These are phyloP conservation scores for Phocoena sinus DNA, from an alignment of 2,113 vertebrate species.

Conservation along the genomic window DNA sequence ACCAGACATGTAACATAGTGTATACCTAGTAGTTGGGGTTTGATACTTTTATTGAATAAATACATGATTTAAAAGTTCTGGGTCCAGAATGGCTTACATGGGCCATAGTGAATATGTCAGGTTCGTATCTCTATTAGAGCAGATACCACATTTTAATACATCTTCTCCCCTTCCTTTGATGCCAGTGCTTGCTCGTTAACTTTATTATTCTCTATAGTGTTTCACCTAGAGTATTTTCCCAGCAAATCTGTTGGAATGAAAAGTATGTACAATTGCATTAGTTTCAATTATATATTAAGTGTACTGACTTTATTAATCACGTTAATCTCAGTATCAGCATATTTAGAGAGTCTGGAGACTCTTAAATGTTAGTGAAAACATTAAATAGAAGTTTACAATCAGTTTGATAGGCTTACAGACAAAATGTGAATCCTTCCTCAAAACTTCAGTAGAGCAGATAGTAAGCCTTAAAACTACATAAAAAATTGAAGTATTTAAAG, in stretches of 20 bases:
- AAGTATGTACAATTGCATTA: background rate
- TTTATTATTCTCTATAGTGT: conserved; percentile 1
- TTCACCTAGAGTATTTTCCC: background rate
- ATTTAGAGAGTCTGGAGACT: background rate
- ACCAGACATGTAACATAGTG: background rate
- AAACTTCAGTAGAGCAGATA: background rate
- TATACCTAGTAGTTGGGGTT: background rate
- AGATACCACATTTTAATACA: background rate
- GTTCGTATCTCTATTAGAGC: background rate
- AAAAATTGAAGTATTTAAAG: background rate
- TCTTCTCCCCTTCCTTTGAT: background rate
- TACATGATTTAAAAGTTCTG: background rate
- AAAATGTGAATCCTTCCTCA: background rate
- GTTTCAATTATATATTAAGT: background rate
- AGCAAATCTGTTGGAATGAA: background rate
- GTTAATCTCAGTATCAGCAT: background rate
- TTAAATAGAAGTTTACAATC: background rate
- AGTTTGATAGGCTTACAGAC: background rate
- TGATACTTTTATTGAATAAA: background rate
- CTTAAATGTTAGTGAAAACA: conserved; percentile 8
- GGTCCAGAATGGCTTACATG: background rate
- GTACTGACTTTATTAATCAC: background rate
- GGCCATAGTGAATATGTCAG: background rate
- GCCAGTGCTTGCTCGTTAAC: background rate
- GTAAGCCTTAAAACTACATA: background rate